These are phyloP conservation scores for Polyergus mexicanus DNA, from an alignment of 1,140 invertebrate species.

Conservation along the genomic window DNA sequence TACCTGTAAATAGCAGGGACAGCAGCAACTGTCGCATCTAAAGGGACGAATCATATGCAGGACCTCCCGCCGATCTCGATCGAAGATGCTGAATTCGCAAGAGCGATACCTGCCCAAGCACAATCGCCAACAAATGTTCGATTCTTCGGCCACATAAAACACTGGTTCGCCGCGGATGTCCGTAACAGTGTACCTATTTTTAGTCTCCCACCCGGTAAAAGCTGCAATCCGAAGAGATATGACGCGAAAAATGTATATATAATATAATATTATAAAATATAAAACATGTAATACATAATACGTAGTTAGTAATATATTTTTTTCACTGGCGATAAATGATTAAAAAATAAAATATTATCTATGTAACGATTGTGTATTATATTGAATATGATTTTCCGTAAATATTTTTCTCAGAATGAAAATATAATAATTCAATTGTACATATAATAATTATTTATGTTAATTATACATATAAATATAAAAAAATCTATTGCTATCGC, in stretches of 20 bases:
- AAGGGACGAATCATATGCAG: constrained; percentile 86
- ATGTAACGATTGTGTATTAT: background rate
- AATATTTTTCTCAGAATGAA: background rate
- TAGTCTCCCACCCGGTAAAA: constrained; percentile 73
- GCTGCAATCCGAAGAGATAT: constrained; percentile 50
- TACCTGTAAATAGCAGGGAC: constrained; percentile 89
- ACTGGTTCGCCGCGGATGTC: constrained; percentile 85
- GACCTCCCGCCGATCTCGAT: constrained; percentile 92
- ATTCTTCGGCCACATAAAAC: constrained; percentile 94
- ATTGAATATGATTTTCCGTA: background rate
- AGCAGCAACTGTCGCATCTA: constrained; percentile 87
- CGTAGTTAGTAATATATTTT: no score
- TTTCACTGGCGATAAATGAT: background rate
- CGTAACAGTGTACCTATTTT: constrained; percentile 78
- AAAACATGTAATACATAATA: background rate
- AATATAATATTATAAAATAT: background rate
- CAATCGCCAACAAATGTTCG: constrained; percentile 92
- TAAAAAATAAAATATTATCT: background rate
- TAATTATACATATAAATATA: constrained; percentile 11
- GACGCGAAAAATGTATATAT: background rate
- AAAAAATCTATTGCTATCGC: background rate
- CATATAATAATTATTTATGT: background rate
- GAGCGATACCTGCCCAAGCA: constrained; percentile 92
- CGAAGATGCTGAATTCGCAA: constrained; percentile 95
- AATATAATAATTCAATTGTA: constrained; percentile 7